phyloP scores from a whole-genome alignment of 1,140 invertebrate genomes.

The Armadillidium nasatum region DNA sequence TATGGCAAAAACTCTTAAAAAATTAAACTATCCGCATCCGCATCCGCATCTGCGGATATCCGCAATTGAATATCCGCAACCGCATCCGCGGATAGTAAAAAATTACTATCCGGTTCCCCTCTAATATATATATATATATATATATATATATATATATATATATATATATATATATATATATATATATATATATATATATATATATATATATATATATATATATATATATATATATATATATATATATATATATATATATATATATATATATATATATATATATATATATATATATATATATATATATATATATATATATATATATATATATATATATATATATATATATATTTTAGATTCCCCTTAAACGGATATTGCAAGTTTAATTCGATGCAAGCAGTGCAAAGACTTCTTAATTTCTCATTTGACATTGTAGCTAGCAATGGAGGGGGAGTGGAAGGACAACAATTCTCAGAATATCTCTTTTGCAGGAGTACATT shows the following conservation, averaged over 20 bases:
- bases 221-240: constrained; percentile 6
- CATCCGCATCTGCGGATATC: too few species aligned
- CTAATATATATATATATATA: too few species aligned
- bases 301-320: constrained; percentile 2
- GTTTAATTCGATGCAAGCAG: constrained; percentile 82
- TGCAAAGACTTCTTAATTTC: constrained; percentile 77
- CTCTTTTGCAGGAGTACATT: constrained; percentile 65
- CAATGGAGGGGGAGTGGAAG: constrained; percentile 81
- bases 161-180: background rate
- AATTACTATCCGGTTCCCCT: too few species aligned
- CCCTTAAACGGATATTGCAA: constrained; percentile 89
- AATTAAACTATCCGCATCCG: too few species aligned
- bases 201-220: constrained; percentile 19
- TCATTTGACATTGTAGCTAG: constrained; percentile 76
- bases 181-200: background rate
- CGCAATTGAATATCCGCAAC: too few species aligned
- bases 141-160: too few species aligned
- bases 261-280: constrained; percentile 3
- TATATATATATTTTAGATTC: constrained; percentile 56
- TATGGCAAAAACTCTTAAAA: too few species aligned
- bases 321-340: background rate
- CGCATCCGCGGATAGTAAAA: too few species aligned
- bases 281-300: background rate
- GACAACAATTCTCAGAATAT: constrained; percentile 89
- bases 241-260: background rate